Evolutionary conservation across 2,113 vertebrate genomes (phyloP).

Genomic region (Lates calcarifer): DNA sequence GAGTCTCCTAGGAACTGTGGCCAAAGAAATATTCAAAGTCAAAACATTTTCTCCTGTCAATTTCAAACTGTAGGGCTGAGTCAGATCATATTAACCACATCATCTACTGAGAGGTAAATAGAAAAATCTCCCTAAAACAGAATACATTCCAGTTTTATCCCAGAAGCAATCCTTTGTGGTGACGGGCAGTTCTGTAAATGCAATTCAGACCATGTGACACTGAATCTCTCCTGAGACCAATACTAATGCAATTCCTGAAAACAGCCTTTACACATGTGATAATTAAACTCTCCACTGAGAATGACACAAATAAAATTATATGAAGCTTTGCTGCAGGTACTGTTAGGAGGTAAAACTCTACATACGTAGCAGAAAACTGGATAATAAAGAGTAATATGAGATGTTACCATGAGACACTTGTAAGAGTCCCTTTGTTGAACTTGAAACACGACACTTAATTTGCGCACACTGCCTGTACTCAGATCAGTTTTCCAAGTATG

Average conservation of each 20-base stretch:
- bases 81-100: neutral
- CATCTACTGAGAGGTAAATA: neutral
- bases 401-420: neutral
- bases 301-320: neutral
- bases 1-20: neutral
- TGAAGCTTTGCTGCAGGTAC: neutral
- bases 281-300: neutral
- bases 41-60: neutral
- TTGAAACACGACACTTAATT: constrained; percentile 8
- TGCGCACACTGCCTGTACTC: neutral
- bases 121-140: neutral
- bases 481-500: neutral
- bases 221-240: constrained; percentile 14
- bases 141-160: neutral
- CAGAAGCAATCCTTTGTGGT: neutral
- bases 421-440: neutral
- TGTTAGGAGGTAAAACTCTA: neutral
- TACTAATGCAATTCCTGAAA: constrained; percentile 31
- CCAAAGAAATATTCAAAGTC: constrained; percentile 15
- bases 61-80: neutral
- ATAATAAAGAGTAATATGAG: constrained; percentile 13
- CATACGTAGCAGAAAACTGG: neutral
- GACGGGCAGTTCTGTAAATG: neutral
- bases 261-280: constrained; percentile 8
- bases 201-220: constrained; percentile 12